A percentile compares a stretch with the other conserved stretches of the same genome.
Evolutionary conservation across 2,113 vertebrate species (phyloP).

Genomic region (Limnothrissa miodon): DNA sequence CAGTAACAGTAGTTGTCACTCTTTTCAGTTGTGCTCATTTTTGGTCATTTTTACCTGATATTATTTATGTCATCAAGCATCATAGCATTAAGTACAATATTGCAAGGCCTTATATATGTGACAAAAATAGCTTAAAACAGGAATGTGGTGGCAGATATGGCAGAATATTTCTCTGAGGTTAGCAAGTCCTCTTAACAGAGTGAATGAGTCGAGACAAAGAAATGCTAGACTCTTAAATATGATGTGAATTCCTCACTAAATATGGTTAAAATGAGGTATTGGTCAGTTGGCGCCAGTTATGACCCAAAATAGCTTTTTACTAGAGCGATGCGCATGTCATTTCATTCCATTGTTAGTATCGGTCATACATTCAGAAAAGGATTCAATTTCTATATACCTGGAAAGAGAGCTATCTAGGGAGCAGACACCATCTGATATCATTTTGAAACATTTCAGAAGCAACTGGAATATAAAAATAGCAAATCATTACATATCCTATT

Average conservation of each 20-base stretch:
- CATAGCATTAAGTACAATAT: neutral
- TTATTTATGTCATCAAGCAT: neutral
- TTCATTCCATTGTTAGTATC: slow-evolving; percentile 57
- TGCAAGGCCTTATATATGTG: neutral
- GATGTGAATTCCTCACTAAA: neutral
- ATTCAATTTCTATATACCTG: slow-evolving; percentile 58
- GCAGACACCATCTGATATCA: slow-evolving; percentile 64
- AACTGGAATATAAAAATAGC: slow-evolving; percentile 65
- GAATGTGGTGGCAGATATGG: neutral
- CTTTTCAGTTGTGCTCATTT: no score
- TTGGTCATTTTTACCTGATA: neutral
- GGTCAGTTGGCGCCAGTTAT: slow-evolving; percentile 41
- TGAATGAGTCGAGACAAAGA: neutral
- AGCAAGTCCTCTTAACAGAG: neutral
- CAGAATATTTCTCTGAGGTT: neutral
- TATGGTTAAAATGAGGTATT: slow-evolving; percentile 39
- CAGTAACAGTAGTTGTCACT: neutral
- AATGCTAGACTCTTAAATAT: neutral
- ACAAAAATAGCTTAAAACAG: neutral
- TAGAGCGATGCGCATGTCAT: slow-evolving; percentile 31
- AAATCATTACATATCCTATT: slow-evolving; percentile 39
- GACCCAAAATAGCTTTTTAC: slow-evolving; percentile 23
- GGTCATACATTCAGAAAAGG: slow-evolving; percentile 38
- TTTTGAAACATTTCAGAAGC: slow-evolving; percentile 66
- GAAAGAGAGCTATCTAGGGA: slow-evolving; percentile 60